phyloP scores from a whole-genome alignment of 1,140 invertebrate species.

The Acromyrmex heyeri region DNA sequence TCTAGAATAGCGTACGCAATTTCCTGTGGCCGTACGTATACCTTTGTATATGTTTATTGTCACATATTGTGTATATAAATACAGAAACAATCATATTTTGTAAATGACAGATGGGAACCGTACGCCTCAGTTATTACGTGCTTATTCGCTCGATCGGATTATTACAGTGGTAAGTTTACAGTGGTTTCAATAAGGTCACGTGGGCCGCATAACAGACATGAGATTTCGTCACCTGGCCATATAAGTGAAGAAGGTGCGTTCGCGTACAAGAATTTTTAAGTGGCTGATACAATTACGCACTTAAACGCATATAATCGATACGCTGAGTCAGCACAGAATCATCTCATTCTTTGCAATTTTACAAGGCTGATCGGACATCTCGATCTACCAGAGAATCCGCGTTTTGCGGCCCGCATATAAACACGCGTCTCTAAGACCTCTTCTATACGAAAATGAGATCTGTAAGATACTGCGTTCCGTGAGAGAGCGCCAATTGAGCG shows the following conservation, averaged over 20 bases:
- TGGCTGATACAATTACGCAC: not conserved
- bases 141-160: slow-evolving; percentile 54
- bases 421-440: not conserved
- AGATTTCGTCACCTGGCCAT: not conserved
- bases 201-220: not conserved
- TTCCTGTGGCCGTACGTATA: slow-evolving; percentile 27
- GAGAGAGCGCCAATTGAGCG: not conserved
- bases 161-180: slow-evolving; percentile 17
- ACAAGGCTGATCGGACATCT: not conserved
- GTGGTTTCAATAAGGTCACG: slow-evolving; percentile 1
- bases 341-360: slow-evolving; percentile 4
- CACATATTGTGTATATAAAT: slow-evolving; percentile 51
- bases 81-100: slow-evolving; percentile 61
- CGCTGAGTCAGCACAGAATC: not conserved
- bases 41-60: slow-evolving; percentile 13
- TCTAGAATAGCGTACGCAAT: slow-evolving; percentile 20
- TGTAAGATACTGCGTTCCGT: slow-evolving; percentile 65
- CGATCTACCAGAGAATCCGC: not conserved
- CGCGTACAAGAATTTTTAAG: not conserved
- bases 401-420: not conserved
- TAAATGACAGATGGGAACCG: slow-evolving; percentile 29
- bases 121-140: slow-evolving; percentile 33
- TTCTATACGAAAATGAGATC: slow-evolving; percentile 50
- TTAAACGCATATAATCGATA: not conserved
- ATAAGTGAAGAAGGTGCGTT: not conserved